phyloP scores from a whole-genome alignment of 2,888 invertebrate species.

The Synergus umbraculus region DNA sequence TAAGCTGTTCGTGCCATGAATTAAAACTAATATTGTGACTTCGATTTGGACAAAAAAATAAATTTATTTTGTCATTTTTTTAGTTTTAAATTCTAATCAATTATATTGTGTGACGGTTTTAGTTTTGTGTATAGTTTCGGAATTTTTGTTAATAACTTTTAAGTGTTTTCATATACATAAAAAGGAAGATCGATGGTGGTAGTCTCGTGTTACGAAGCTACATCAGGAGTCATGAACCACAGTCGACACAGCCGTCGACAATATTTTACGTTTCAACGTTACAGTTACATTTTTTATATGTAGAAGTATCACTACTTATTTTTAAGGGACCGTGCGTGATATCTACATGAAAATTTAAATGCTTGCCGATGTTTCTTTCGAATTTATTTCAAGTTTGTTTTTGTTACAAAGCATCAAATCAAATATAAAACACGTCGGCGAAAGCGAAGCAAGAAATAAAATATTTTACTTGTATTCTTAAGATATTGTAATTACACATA shows the following conservation, averaged over 20 bases:
- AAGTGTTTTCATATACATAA: neutral
- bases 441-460: conserved; percentile 26
- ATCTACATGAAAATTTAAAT: neutral
- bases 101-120: neutral
- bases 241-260: conserved; percentile 26
- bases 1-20: conserved; percentile 36
- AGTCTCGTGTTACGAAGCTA: conserved; percentile 16
- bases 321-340: conserved; percentile 28
- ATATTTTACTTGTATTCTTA: conserved; percentile 37
- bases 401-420: conserved; percentile 35
- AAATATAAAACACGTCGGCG: neutral
- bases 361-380: neutral
- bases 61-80: conserved; percentile 9
- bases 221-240: conserved; percentile 20
- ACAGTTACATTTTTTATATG: conserved; percentile 40
- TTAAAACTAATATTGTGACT: conserved; percentile 16
- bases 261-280: conserved; percentile 38
- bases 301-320: conserved; percentile 27
- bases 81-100: neutral
- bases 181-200: conserved; percentile 22
- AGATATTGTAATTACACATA: conserved; percentile 22
- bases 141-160: conserved; percentile 8
- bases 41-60: neutral
- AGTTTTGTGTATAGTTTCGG: conserved; percentile 7
- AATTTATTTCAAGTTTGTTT: conserved; percentile 21